Conservation (phyloP, 2,113 vertebrate species). For the Corapipo altera region DNA sequence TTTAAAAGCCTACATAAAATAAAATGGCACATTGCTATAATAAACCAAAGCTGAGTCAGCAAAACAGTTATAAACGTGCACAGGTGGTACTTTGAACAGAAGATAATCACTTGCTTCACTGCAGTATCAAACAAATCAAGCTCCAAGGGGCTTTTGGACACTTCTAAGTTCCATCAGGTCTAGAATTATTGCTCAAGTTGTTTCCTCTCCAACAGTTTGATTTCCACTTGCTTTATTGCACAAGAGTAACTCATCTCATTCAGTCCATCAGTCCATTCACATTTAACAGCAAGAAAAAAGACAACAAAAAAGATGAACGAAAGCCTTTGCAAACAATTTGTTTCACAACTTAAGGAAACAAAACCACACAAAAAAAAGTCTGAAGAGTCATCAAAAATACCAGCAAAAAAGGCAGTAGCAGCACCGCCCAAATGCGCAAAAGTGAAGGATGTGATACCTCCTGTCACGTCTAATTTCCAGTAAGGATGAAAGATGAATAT, state of each 20-base stretch:
- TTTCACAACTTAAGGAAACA: not conserved
- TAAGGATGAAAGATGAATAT: not conserved
- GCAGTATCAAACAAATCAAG: not conserved
- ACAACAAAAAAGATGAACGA: not conserved
- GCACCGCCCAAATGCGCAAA: not conserved
- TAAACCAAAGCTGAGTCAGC: not conserved
- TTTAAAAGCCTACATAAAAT: not conserved
- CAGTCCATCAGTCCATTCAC: not conserved
- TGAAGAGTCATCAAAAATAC: not conserved
- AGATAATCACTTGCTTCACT: not conserved
- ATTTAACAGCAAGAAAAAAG: not conserved
- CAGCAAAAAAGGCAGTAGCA: not conserved
- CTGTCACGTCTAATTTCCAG: not conserved
- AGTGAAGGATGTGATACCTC: not conserved
- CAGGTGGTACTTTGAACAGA: not conserved
- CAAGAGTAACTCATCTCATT: not conserved
- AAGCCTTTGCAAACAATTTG: not conserved
- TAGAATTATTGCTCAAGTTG: not conserved
- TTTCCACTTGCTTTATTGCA: not conserved
- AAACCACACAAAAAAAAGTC: not conserved
- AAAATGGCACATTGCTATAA: not conserved
- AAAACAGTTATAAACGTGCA: not conserved
- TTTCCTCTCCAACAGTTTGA: not conserved
- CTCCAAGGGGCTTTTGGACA: not conserved
- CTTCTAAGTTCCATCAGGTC: not conserved